Evolutionary conservation across 2,888 invertebrate species (phyloP).

Genomic region (Ennomos quercinarius): DNA sequence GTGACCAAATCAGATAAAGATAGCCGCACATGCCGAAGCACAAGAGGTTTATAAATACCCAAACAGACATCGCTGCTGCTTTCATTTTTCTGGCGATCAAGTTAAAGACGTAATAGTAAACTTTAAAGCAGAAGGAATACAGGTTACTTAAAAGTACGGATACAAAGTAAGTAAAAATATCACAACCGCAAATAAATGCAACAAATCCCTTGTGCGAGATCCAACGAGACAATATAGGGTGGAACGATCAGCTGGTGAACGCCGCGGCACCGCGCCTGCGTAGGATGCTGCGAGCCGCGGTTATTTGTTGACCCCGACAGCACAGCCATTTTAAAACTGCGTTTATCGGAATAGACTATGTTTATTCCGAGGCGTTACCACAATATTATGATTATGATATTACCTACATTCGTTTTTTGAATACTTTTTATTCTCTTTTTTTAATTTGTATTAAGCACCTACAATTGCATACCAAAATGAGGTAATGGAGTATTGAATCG

Average conservation of each 20-base stretch:
- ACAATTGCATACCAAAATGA: no score
- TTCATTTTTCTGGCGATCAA: conserved; percentile 75
- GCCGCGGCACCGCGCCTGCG: conserved; percentile 61
- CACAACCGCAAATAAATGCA: conserved; percentile 50
- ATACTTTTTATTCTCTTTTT: no score
- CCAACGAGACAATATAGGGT: conserved; percentile 45
- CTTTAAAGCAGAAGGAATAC: conserved; percentile 27
- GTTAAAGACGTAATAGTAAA: conserved; percentile 7
- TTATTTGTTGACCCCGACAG: conserved; percentile 22
- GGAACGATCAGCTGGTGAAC: conserved; percentile 65
- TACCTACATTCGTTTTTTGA: no score
- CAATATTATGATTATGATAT: no score
- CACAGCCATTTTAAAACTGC: conserved; percentile 12
- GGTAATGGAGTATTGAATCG: no score
- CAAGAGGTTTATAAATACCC: conserved; percentile 89
- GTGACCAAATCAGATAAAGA: conserved; percentile 89
- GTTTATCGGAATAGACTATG: no score
- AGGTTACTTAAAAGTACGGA: conserved; percentile 12
- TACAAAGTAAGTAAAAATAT: conserved; percentile 41
- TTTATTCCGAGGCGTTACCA: no score
- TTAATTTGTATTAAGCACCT: no score
- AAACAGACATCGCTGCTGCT: conserved; percentile 88
- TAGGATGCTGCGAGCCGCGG: conserved; percentile 43
- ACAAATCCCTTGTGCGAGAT: conserved; percentile 20
- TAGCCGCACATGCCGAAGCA: conserved; percentile 91